Conservation (phyloP, 2,888 invertebrate species). For the Aphidius colemani region DNA sequence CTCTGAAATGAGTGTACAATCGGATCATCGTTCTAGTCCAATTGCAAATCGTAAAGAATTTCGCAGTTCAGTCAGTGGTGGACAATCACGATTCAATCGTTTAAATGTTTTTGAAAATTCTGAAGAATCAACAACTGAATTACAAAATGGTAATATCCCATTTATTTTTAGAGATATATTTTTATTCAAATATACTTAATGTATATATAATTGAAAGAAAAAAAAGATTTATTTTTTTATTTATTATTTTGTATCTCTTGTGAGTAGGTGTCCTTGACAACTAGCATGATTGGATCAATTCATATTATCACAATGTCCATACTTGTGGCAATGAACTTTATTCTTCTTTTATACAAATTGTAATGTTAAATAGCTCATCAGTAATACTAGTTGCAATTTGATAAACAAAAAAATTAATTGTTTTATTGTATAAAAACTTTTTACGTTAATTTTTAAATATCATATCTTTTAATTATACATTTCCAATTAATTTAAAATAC, state of each 20-base stretch:
- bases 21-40: conserved; percentile 58
- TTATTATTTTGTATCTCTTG: background rate
- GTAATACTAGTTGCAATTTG: too few relatives aligned
- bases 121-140: conserved; percentile 41
- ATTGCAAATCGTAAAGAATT: conserved; percentile 42
- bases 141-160: conserved; percentile 35
- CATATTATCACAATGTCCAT: conserved; percentile 32
- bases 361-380: background rate
- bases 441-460: too few relatives aligned
- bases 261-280: conserved; percentile 26
- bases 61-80: conserved; percentile 42
- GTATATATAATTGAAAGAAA: background rate
- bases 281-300: conserved; percentile 35
- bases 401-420: too few relatives aligned
- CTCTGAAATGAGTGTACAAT: conserved; percentile 63
- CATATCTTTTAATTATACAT: too few relatives aligned
- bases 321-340: conserved; percentile 32
- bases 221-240: background rate
- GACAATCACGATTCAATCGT: conserved; percentile 37
- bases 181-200: background rate
- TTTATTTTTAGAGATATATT: background rate
- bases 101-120: conserved; percentile 41
- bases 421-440: background rate
- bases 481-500: too few relatives aligned
- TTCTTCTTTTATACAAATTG: conserved; percentile 3